Percentiles rank a stretch among this genome's conserved stretches.
Conservation (phyloP, 2,113 vertebrate genomes). For the Lophochroa leadbeateri region DNA sequence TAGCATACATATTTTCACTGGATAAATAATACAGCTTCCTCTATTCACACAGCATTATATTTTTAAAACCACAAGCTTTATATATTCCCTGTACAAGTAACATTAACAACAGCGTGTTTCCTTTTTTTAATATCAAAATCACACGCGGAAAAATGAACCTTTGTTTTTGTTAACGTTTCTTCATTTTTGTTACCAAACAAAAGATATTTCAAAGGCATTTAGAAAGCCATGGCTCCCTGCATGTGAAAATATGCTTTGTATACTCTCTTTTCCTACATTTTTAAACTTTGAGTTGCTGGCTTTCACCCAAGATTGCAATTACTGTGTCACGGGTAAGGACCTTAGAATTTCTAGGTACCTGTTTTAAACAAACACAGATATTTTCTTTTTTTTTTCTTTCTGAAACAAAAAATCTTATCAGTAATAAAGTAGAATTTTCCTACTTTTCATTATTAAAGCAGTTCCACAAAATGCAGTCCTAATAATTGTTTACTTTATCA, state of each 20-base stretch:
- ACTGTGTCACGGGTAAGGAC: not conserved
- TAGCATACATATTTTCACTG: not conserved
- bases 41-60: too few species aligned
- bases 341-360: not conserved
- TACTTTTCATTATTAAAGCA: not conserved
- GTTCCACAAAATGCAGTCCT: not conserved
- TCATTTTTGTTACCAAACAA: not conserved
- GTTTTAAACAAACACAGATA: not conserved
- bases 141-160: not conserved
- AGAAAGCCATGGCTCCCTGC: not conserved
- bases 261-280: not conserved
- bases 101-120: not conserved
- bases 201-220: not conserved
- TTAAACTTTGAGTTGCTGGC: not conserved
- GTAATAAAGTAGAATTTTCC: not conserved
- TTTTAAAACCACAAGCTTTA: not conserved
- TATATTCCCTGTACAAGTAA: not conserved
- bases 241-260: not conserved
- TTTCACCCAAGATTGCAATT: not conserved
- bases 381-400: not conserved
- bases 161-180: not conserved
- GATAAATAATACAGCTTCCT: not conserved
- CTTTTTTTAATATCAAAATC: not conserved
- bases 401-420: not conserved
- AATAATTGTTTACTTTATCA: not conserved